Conservation (phyloP, 2,888 invertebrate species). For the Eledone cirrhosa region DNA sequence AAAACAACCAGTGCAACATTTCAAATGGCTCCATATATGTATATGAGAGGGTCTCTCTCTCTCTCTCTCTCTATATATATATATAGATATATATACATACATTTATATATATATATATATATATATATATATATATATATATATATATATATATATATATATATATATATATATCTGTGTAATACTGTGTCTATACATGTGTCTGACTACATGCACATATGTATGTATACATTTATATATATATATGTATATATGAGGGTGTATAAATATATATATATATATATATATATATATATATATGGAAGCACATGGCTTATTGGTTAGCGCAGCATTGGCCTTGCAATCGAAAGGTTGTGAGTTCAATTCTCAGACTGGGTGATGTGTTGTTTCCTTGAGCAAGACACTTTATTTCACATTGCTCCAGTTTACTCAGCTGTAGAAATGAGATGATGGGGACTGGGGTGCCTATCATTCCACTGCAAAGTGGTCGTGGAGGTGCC, state of each 20-base stretch:
- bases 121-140: constrained; percentile 10
- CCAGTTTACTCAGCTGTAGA: too few relatives aligned
- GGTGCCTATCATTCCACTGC: too few relatives aligned
- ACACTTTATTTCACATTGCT: too few relatives aligned
- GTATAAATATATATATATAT: background rate
- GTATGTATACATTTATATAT: background rate
- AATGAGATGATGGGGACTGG: too few relatives aligned
- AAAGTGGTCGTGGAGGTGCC: too few relatives aligned
- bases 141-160: background rate
- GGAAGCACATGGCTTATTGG: too few relatives aligned
- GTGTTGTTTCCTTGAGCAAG: too few relatives aligned
- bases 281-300: constrained; percentile 20
- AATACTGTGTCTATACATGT: background rate
- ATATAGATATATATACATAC: background rate
- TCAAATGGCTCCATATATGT: too few relatives aligned
- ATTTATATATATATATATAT: background rate
- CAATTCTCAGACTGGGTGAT: too few relatives aligned
- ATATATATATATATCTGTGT: constrained; percentile 5
- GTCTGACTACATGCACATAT: background rate
- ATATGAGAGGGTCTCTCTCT: background rate
- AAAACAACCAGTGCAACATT: too few relatives aligned
- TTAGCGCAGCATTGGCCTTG: too few relatives aligned
- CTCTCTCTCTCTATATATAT: constrained; percentile 8
- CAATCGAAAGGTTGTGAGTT: too few relatives aligned
- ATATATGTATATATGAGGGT: background rate